Conservation (phyloP, 2,113 vertebrate genomes). For the Boulengeromyrus knoepffleri region DNA sequence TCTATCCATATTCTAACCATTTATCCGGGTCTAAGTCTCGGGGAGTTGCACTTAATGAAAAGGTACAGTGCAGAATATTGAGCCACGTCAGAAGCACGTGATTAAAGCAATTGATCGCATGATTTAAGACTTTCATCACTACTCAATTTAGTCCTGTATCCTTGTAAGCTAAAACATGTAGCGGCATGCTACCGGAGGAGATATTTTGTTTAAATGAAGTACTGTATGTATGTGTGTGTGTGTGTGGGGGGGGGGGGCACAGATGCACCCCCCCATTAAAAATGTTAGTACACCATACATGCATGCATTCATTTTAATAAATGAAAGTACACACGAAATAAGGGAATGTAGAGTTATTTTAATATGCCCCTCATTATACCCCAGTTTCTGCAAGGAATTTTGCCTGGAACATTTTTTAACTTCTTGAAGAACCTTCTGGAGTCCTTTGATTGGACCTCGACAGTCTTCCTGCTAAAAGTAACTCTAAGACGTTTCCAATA, state of each 20-base stretch:
- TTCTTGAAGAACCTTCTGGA: not conserved
- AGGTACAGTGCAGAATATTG: not conserved
- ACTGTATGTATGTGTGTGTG: not conserved
- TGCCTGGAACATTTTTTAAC: not conserved
- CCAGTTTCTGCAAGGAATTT: not conserved
- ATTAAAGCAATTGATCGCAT: not conserved
- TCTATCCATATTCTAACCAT: not conserved
- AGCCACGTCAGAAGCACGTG: not conserved
- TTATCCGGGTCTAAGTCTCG: not conserved
- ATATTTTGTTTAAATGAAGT: not conserved
- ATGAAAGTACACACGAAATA: not conserved
- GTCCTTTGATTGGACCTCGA: not conserved
- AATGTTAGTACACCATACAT: not conserved
- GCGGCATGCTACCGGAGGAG: not conserved
- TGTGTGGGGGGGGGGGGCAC: too few relatives aligned
- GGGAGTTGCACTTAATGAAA: not conserved
- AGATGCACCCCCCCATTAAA: not conserved
- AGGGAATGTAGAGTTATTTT: slow-evolving; percentile 7
- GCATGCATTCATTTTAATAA: not conserved
- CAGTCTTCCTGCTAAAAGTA: not conserved
- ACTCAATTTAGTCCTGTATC: not conserved
- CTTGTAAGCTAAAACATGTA: not conserved
- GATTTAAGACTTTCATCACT: not conserved
- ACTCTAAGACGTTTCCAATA: not conserved
- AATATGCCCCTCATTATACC: not conserved